Evolutionary conservation across 2,113 vertebrate genomes (phyloP).

Genomic region (Pygoscelis antarcticus): DNA sequence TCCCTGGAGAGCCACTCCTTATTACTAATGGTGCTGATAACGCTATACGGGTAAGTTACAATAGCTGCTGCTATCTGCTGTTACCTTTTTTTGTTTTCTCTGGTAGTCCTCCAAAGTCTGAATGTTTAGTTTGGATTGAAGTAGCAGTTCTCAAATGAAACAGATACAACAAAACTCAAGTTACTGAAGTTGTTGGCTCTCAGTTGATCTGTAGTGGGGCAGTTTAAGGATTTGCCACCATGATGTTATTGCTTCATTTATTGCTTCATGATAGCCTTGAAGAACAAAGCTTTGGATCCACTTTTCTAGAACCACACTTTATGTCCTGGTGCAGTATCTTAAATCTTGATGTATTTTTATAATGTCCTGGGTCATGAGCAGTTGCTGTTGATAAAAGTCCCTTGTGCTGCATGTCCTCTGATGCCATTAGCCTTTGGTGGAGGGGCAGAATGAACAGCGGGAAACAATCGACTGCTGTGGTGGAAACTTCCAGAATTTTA

Average conservation of each 20-base stretch:
- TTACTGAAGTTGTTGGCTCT: neutral
- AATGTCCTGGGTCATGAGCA: neutral
- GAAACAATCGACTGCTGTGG: neutral
- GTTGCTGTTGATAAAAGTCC: neutral
- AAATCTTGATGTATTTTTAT: neutral
- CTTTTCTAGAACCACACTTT: neutral
- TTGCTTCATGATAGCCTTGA: neutral
- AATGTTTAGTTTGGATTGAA: neutral
- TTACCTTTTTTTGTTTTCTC: neutral
- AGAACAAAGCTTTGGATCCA: neutral
- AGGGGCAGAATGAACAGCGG: neutral
- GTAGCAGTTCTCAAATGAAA: neutral
- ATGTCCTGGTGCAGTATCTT: neutral
- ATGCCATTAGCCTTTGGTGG: neutral
- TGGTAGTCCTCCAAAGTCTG: neutral
- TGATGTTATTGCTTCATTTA: neutral
- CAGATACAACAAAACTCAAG: neutral
- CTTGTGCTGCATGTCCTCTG: neutral
- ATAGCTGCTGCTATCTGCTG: neutral
- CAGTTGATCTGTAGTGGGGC: neutral
- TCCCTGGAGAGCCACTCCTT: slow-evolving; percentile 90
- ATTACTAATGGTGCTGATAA: slow-evolving; percentile 94
- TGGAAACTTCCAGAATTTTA: neutral
- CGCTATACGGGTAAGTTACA: slow-evolving; percentile 83
- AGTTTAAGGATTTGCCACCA: neutral